These are phyloP conservation scores for Campopleginae sp. DNA, from an alignment of 2,888 invertebrate genomes.

Conservation along the genomic window DNA sequence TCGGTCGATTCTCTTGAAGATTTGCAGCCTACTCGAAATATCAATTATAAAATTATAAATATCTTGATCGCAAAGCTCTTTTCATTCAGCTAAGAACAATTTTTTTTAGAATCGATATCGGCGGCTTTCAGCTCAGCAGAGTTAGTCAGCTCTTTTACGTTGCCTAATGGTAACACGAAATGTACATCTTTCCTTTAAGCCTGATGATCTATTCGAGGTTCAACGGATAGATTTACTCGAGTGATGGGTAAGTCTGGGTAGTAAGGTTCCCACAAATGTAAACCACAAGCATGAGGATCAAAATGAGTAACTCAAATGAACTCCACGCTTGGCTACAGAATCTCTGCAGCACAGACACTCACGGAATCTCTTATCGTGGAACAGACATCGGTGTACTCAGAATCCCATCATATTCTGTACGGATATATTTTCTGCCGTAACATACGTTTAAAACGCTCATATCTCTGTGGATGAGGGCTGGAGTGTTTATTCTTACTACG, in stretches of 20 bases:
- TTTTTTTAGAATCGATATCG: background rate
- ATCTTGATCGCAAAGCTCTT: background rate
- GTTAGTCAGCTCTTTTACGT: background rate
- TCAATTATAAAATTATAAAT: slow-evolving; percentile 41
- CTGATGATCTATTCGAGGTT: slow-evolving; percentile 5
- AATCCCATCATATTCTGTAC: slow-evolving; percentile 33
- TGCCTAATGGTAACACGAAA: slow-evolving; percentile 8
- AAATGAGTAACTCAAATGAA: slow-evolving; percentile 34
- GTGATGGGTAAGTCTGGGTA: slow-evolving; percentile 36
- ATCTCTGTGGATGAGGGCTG: background rate
- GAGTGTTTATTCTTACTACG: slow-evolving; percentile 26
- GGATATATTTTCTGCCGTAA: slow-evolving; percentile 25
- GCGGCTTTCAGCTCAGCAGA: background rate
- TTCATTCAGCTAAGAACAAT: background rate
- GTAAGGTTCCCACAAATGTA: slow-evolving; percentile 43
- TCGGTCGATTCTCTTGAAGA: slow-evolving; percentile 37
- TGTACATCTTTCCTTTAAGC: slow-evolving; percentile 1
- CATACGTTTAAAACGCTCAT: slow-evolving; percentile 18
- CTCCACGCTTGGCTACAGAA: slow-evolving; percentile 44
- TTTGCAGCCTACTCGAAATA: slow-evolving; percentile 19
- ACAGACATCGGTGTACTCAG: slow-evolving; percentile 27
- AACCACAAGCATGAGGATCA: slow-evolving; percentile 39
- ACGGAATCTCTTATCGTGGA: slow-evolving; percentile 38
- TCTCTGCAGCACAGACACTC: slow-evolving; percentile 21
- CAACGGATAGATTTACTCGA: slow-evolving; percentile 13